Evolutionary conservation across 2,888 invertebrate species (phyloP).

Genomic region (Lithodes maja): DNA sequence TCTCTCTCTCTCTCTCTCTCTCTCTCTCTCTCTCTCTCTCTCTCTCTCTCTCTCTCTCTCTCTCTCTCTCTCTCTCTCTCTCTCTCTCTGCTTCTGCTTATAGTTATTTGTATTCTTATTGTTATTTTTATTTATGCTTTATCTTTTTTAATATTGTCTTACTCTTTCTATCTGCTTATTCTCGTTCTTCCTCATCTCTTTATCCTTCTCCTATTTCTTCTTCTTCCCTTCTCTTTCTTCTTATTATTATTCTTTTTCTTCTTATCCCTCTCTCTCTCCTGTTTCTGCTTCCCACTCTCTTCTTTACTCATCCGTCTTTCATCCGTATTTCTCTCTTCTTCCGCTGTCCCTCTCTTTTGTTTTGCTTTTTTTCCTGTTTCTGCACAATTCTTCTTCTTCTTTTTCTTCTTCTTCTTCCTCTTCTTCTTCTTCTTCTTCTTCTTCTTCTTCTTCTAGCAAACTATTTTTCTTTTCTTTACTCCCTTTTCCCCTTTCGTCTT

Average conservation of each 20-base stretch:
- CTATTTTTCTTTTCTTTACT: neutral
- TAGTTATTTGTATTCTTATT: neutral
- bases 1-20: constrained; percentile 28
- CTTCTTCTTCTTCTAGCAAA: no score
- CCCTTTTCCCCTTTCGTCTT: neutral
- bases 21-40: neutral
- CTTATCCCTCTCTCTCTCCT: neutral
- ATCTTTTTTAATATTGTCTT: no score
- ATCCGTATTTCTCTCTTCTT: neutral
- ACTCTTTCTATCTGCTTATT: neutral
- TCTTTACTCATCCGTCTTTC: neutral
- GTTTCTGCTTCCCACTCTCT: neutral
- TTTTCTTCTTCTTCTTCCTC: neutral
- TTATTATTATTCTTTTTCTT: neutral
- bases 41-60: neutral
- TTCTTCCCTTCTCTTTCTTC: neutral
- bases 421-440: neutral
- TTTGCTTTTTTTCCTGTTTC: neutral
- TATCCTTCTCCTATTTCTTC: neutral
- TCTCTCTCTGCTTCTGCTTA: neutral
- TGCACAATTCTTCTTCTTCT: no score
- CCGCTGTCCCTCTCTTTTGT: neutral
- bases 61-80: neutral
- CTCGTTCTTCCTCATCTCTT: neutral
- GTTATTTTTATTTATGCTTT: neutral